Percentiles rank a stretch among this genome's conserved stretches.
Evolutionary conservation across 2,888 invertebrate species (phyloP).

Genomic region (Phyllotreta striolata): DNA sequence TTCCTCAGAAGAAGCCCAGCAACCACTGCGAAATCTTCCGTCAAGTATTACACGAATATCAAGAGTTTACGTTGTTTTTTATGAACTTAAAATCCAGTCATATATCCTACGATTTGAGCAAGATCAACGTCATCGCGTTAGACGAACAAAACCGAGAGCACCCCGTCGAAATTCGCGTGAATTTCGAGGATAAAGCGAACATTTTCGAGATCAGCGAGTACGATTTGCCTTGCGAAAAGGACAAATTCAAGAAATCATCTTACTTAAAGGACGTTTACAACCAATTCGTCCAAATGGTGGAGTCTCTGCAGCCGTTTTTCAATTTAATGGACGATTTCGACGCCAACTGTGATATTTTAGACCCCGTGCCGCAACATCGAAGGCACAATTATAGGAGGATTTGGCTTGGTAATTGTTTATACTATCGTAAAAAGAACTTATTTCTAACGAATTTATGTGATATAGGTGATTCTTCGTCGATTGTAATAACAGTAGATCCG

Average conservation of each 20-base stretch:
- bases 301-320: slow-evolving; percentile 57
- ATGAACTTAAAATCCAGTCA: slow-evolving; percentile 46
- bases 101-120: slow-evolving; percentile 46
- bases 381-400: slow-evolving; percentile 58
- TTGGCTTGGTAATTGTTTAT: slow-evolving; percentile 52
- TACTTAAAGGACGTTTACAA: slow-evolving; percentile 53
- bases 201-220: slow-evolving; percentile 50
- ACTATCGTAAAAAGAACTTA: slow-evolving; percentile 2
- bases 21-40: slow-evolving; percentile 41
- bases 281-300: slow-evolving; percentile 50
- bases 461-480: slow-evolving; percentile 57
- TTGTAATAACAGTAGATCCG: slow-evolving; percentile 58
- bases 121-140: slow-evolving; percentile 38
- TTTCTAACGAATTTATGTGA: slow-evolving; percentile 20
- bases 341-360: slow-evolving; percentile 57
- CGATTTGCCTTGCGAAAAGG: slow-evolving; percentile 49
- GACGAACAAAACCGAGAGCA: slow-evolving; percentile 50
- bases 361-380: slow-evolving; percentile 57
- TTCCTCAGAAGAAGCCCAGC: slow-evolving; percentile 20
- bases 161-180: slow-evolving; percentile 44
- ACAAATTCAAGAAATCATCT: slow-evolving; percentile 29
- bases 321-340: slow-evolving; percentile 60
- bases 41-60: slow-evolving; percentile 49
- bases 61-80: slow-evolving; percentile 51
- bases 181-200: slow-evolving; percentile 42